Conservation (phyloP, 2,797 vertebrate genomes). For the Molossus alvarezi region DNA sequence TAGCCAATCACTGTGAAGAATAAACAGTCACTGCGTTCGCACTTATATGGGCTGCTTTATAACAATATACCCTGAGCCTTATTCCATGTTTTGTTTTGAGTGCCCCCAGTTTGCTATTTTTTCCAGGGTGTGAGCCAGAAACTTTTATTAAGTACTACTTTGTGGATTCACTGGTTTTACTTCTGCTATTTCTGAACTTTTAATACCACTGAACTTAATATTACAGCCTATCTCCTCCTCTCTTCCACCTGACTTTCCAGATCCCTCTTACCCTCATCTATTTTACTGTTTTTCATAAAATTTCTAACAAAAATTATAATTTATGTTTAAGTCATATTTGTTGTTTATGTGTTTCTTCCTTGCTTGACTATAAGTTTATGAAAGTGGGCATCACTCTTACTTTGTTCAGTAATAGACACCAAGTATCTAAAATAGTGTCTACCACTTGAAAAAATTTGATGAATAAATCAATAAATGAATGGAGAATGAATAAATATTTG, state of each 20-base stretch:
- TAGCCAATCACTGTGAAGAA: not conserved
- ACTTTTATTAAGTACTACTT: not conserved
- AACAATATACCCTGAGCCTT: not conserved
- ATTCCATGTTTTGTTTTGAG: not conserved
- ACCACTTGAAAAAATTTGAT: not conserved
- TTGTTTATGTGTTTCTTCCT: not conserved
- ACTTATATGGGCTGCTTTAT: not conserved
- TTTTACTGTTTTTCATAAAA: not conserved
- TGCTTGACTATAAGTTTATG: not conserved
- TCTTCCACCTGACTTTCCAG: not conserved
- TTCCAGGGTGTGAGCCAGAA: not conserved
- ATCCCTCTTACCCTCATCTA: not conserved
- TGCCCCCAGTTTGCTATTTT: not conserved
- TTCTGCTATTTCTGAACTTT: not conserved
- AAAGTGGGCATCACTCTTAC: not conserved
- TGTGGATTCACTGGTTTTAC: not conserved
- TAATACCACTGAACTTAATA: not conserved
- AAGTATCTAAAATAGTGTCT: not conserved
- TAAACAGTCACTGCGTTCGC: not conserved
- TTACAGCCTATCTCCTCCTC: not conserved
- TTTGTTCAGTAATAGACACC: not conserved
- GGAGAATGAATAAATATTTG: not conserved
- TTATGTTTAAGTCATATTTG: not conserved
- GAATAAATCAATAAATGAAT: not conserved
- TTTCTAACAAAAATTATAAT: not conserved